Percentiles rank a stretch among this genome's conserved stretches.
Evolutionary conservation across 2,113 vertebrate genomes (phyloP).

Genomic region (Gallinago undulata): DNA sequence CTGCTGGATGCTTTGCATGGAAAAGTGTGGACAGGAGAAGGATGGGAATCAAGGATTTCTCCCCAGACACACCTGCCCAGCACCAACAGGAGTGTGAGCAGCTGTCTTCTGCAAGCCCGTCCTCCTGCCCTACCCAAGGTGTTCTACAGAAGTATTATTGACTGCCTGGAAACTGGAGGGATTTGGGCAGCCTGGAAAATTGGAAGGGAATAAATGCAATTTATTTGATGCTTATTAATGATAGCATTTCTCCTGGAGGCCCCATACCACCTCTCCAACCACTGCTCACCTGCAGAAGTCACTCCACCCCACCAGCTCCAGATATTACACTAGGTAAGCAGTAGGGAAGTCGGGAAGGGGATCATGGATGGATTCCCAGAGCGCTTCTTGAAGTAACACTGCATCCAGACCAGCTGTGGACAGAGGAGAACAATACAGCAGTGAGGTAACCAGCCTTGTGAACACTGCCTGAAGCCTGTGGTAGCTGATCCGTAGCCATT

Average conservation of each 20-base stretch:
- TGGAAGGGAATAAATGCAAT: not conserved
- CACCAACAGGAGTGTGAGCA: not conserved
- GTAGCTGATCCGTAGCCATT: not conserved
- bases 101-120: not conserved
- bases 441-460: not conserved
- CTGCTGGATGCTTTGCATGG: not conserved
- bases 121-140: not conserved
- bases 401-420: not conserved
- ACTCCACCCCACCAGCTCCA: not conserved
- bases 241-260: not conserved
- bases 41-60: not conserved
- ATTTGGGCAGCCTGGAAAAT: not conserved
- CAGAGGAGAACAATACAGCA: fast-evolving
- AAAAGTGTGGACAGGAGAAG: not conserved
- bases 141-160: not conserved
- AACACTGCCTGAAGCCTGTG: not conserved
- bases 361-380: not conserved
- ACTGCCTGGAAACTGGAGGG: not conserved
- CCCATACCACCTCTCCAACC: not conserved
- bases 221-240: not conserved
- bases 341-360: not conserved
- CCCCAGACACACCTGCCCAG: not conserved
- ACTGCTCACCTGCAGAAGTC: not conserved
- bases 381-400: fast-evolving
- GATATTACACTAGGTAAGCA: not conserved